Conservation (phyloP, 2,888 invertebrate species). For the Sericinus montela region DNA sequence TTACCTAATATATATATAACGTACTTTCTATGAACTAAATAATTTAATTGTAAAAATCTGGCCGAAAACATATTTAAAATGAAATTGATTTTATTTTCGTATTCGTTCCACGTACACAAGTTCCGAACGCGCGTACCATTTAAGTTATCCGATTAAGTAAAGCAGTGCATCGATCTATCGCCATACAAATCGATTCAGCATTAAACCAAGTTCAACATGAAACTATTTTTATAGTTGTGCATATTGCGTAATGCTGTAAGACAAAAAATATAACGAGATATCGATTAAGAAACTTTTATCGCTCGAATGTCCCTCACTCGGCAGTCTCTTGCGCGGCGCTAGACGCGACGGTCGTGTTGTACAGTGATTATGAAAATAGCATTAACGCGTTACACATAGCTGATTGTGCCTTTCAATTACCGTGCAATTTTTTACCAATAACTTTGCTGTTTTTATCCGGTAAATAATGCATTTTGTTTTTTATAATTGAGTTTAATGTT, state of each 20-base stretch:
- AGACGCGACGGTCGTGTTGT: slow-evolving; percentile 37
- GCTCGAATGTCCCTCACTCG: slow-evolving; percentile 26
- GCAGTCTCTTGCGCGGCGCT: slow-evolving; percentile 45
- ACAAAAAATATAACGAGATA: slow-evolving; percentile 44
- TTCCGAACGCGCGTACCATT: slow-evolving; percentile 2
- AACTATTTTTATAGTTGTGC: slow-evolving; percentile 26
- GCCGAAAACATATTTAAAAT: too few species aligned
- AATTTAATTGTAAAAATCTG: too few species aligned
- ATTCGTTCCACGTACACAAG: neutral
- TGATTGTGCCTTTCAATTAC: slow-evolving; percentile 46
- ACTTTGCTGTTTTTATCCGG: slow-evolving; percentile 11
- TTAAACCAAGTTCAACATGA: slow-evolving; percentile 17
- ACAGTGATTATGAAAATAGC: slow-evolving; percentile 18
- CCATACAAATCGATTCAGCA: slow-evolving; percentile 15
- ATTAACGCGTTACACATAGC: slow-evolving; percentile 23
- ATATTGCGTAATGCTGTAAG: slow-evolving; percentile 35
- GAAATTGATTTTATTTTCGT: too few species aligned
- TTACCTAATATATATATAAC: too few species aligned
- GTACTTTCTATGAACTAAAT: too few species aligned
- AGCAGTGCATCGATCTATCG: neutral
- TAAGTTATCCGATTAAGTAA: slow-evolving; percentile 5
- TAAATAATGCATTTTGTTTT: slow-evolving; percentile 15
- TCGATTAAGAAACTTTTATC: slow-evolving; percentile 57
- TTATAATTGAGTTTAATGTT: neutral
- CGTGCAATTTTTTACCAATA: slow-evolving; percentile 16